Percentiles rank a stretch among this genome's conserved stretches.
Conservation (phyloP, 2,113 vertebrate species). For the Dipodomys stephensi region DNA sequence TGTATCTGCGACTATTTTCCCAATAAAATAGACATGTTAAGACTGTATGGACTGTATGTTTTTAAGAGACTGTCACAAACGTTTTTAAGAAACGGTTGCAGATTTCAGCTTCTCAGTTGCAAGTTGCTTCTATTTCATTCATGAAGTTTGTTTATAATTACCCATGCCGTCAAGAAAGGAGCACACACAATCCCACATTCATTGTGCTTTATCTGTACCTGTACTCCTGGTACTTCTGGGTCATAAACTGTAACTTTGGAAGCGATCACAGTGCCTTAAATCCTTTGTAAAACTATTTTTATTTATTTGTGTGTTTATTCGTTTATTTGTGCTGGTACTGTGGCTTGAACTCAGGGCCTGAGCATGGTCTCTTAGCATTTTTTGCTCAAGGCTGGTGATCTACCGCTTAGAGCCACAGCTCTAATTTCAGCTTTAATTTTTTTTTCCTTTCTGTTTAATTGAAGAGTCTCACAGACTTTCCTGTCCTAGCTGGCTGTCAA, state of each 20-base stretch:
- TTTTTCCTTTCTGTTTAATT: too few relatives aligned
- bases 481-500: too few relatives aligned
- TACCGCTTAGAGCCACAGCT: too few relatives aligned
- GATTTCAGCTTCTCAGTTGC: not conserved
- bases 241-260: not conserved
- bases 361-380: too few relatives aligned
- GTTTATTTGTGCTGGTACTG: too few relatives aligned
- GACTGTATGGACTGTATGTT: not conserved
- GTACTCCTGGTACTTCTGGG: not conserved
- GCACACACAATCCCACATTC: not conserved
- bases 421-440: too few relatives aligned
- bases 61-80: not conserved
- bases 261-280: not conserved
- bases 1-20: not conserved
- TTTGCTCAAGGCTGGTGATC: too few relatives aligned
- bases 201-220: not conserved
- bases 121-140: not conserved
- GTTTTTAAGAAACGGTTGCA: not conserved
- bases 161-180: not conserved
- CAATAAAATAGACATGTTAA: not conserved
- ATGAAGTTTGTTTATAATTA: not conserved
- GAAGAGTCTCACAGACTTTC: too few relatives aligned
- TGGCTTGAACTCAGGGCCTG: too few relatives aligned
- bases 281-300: not conserved
- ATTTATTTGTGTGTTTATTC: too few relatives aligned